Conservation (phyloP, 2,113 vertebrate species). For the Pogonocichla stellata region DNA sequence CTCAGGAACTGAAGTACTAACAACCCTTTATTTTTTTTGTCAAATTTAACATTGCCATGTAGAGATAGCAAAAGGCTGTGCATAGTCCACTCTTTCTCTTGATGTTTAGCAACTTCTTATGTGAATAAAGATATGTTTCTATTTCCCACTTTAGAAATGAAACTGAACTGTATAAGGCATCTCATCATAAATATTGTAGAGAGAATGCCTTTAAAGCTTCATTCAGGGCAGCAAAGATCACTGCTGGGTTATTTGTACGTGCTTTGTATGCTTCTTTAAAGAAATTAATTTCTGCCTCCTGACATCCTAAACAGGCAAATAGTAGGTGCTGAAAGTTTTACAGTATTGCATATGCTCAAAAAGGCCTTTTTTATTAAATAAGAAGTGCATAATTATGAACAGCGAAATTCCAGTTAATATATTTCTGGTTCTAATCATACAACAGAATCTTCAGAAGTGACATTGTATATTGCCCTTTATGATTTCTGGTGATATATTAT, state of each 20-base stretch:
- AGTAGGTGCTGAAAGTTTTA: neutral
- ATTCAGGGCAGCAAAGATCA: neutral
- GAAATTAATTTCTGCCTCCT: neutral
- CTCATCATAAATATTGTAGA: neutral
- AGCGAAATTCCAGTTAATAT: neutral
- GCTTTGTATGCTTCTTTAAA: neutral
- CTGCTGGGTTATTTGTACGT: neutral
- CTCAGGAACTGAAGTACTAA: neutral
- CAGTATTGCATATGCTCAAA: neutral
- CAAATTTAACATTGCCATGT: neutral
- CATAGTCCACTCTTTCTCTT: neutral
- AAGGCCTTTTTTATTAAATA: neutral
- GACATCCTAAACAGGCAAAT: neutral
- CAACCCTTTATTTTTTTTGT: neutral
- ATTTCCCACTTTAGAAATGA: neutral
- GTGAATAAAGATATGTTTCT: neutral
- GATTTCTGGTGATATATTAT: neutral
- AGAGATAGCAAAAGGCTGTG: neutral
- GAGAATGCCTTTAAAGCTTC: neutral
- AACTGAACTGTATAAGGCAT: neutral
- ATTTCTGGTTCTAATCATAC: neutral
- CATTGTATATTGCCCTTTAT: neutral
- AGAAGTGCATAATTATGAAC: neutral
- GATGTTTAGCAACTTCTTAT: neutral
- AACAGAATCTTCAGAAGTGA: neutral